Base-by-base conservation (phyloP, 2,797 vertebrate species). In the Capromys pilorides region DNA sequence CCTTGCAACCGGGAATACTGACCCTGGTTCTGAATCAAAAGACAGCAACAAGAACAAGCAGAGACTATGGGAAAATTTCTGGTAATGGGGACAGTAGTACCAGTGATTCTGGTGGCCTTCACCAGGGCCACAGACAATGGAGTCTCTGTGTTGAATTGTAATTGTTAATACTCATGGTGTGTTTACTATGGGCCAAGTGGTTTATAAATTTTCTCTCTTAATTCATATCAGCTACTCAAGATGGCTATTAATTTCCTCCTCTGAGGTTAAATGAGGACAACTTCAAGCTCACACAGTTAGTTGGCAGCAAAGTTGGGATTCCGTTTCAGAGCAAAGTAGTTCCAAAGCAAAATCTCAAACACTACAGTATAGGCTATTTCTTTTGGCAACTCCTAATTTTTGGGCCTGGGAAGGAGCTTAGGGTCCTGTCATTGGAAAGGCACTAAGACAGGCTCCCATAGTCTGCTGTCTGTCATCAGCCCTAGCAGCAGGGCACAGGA, bases 201-300 rank as follows among this genome's bases (percentile, higher is more conserved):
- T 82, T 83, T 80, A 71, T 51, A 90, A 45, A 77, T 96, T 91
- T 91, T 89, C 62, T 91, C 79, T 89, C 73, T 33, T 93, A 90
- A 90, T 94, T 79, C 59, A 28, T 84, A 78, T 84, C 59, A 51
- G 28, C 24, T 6, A n/a, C 77, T 88, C 51, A 69, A 94, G 86
- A 73, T 86, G 16, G 51, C 33, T 84, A 78, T 94, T 92, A 91
- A 91, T 82, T 85, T 93, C 73, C 71, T 95, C 64, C 83, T 62
- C 79, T 84, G 81, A 91, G 93, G 90, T 91, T 95, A 96, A 93
- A 59, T 88, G 51, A 94, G 95, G 89, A 88, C 71, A 94, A 88
- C 75, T 82, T 31, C 24, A 91, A 82, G 71, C 96, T 93, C n/a
- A 79, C 54, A 81, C 18, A 83, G 59, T 88, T 41, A 69, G 36